A percentile compares a stretch with the other conserved stretches of the same genome.
These are phyloP conservation scores for Mixornis gularis DNA, from an alignment of 2,113 vertebrate genomes.

Conservation along the genomic window DNA sequence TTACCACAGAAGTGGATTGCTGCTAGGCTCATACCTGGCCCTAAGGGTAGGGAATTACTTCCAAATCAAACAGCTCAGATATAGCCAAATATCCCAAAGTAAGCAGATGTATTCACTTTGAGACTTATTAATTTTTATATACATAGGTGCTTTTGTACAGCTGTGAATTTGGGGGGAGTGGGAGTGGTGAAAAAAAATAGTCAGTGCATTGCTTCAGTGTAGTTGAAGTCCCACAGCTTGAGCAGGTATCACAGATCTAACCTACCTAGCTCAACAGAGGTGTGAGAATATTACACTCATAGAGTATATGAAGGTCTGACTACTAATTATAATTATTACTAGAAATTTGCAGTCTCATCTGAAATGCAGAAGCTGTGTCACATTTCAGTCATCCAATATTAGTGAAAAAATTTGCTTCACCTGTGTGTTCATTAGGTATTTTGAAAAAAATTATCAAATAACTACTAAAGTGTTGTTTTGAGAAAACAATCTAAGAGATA, in stretches of 20 bases:
- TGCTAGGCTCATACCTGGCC: neutral
- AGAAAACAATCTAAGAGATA: neutral
- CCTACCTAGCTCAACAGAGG: neutral
- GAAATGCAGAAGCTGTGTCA: neutral
- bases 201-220: neutral
- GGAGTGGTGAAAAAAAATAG: fast-evolving
- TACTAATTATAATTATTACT: neutral
- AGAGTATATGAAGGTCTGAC: neutral
- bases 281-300: neutral
- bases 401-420: neutral
- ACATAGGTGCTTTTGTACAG: neutral
- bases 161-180: fast-evolving
- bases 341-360: neutral
- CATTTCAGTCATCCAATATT: neutral
- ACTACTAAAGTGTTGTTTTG: neutral
- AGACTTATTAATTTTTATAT: neutral
- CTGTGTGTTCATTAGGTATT: neutral
- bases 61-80: neutral
- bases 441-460: neutral
- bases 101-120: neutral
- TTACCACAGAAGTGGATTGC: neutral
- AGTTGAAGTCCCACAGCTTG: neutral
- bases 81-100: neutral
- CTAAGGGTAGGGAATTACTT: neutral
- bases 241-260: neutral